phyloP scores from a whole-genome alignment of 64 coral and sea anemone genomes.

The Dendrophyllia cribrosa region DNA sequence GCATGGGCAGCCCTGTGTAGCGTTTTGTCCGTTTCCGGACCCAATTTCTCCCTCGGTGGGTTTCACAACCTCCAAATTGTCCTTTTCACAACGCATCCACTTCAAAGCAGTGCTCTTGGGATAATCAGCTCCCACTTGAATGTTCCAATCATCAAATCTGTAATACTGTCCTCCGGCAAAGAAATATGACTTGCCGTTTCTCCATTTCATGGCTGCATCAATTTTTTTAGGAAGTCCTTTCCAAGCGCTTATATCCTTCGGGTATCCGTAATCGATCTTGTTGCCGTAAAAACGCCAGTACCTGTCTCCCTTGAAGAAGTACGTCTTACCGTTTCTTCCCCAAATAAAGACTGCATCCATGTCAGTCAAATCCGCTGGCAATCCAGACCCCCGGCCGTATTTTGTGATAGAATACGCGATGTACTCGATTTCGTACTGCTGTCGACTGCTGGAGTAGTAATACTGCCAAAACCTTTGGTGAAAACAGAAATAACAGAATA shows the following conservation, averaged over 20 bases:
- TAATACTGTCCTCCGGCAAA: constrained; percentile 66
- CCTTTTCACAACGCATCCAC: constrained; percentile 58
- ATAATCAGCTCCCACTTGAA: constrained; percentile 37
- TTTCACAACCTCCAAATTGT: background rate
- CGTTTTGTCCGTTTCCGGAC: background rate
- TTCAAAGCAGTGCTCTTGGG: constrained; percentile 44
- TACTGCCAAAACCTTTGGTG: constrained; percentile 53
- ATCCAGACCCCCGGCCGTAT: constrained; percentile 1
- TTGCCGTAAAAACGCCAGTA: constrained; percentile 79
- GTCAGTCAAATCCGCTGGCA: constrained; percentile 47
- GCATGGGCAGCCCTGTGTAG: background rate
- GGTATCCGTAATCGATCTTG: constrained; percentile 72
- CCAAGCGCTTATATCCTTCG: constrained; percentile 60
- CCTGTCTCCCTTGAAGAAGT: constrained; percentile 75
- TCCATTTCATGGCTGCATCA: constrained; percentile 80
- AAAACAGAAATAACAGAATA: background rate
- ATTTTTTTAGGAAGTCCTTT: constrained; percentile 57
- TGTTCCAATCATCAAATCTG: constrained; percentile 64
- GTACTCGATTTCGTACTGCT: background rate
- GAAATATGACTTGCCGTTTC: constrained; percentile 76
- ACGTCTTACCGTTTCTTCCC: constrained; percentile 65
- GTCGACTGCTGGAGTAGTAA: background rate
- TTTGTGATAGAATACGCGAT: background rate
- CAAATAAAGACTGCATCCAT: constrained; percentile 69
- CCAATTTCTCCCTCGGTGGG: background rate